These are phyloP conservation scores for Drosophila kohkoa DNA, from an alignment of 1,140 invertebrate species.

Conservation along the genomic window DNA sequence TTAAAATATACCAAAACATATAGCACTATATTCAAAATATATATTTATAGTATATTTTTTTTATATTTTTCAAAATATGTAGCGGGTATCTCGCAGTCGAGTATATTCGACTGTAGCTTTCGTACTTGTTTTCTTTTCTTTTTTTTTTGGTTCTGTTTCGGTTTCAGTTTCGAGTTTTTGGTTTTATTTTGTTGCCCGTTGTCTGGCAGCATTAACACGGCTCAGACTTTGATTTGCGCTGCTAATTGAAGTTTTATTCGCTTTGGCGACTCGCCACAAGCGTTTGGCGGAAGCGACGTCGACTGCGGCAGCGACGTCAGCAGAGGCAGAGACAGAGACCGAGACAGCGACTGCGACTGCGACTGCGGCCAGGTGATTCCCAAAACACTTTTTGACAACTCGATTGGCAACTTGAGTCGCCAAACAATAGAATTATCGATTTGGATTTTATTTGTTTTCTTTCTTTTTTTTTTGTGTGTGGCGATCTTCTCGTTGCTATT, in stretches of 20 bases:
- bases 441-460: neutral
- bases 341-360: neutral
- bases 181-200: constrained; percentile 29
- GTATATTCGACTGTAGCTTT: no score
- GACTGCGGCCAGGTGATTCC: constrained; percentile 25
- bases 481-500: neutral
- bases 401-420: neutral
- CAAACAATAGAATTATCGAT: constrained; percentile 12
- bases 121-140: no score
- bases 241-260: constrained; percentile 73
- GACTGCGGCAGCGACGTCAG: no score
- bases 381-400: constrained; percentile 5
- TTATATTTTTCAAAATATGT: no score
- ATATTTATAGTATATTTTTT: no score
- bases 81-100: no score
- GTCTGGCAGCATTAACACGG: constrained; percentile 47
- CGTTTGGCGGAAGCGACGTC: neutral
- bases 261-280: constrained; percentile 4
- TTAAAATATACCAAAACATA: no score
- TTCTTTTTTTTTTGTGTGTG: no score
- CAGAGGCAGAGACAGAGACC: neutral
- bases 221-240: constrained; percentile 72
- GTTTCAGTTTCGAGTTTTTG: constrained; percentile 27
- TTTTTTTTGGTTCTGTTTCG: constrained; percentile 10
- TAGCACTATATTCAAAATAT: no score